Percentiles rank a stretch among this genome's conserved stretches.
phyloP scores from a whole-genome alignment of 2,888 invertebrate species.

The Mamestra brassicae region DNA sequence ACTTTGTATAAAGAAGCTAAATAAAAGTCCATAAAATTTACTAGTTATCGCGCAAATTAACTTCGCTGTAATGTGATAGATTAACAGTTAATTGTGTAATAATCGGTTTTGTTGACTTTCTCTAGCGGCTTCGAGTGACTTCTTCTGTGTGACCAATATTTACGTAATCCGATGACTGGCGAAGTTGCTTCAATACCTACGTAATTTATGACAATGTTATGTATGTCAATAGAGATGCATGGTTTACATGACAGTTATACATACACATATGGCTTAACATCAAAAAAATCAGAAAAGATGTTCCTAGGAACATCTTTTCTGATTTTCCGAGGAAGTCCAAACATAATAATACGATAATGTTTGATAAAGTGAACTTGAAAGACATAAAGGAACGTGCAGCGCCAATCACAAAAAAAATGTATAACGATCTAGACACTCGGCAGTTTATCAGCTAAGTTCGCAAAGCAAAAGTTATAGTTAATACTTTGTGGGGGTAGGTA shows the following conservation, averaged over 20 bases:
- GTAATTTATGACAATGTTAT: neutral
- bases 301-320: no score
- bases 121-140: conserved; percentile 10
- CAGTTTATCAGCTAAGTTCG: no score
- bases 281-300: no score
- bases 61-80: conserved; percentile 33
- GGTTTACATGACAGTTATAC: neutral
- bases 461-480: no score
- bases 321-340: no score
- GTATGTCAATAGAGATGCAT: neutral
- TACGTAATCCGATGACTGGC: conserved; percentile 40
- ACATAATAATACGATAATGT: no score
- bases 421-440: no score
- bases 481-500: no score
- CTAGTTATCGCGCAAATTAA: conserved; percentile 23
- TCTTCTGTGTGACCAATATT: conserved; percentile 38
- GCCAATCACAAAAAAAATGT: no score
- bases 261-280: neutral
- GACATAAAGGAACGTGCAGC: no score
- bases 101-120: conserved; percentile 56
- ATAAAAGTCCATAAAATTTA: neutral
- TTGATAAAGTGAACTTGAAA: no score
- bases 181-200: conserved; percentile 1
- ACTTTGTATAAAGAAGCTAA: neutral
- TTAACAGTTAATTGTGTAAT: conserved; percentile 45